A percentile compares a stretch with the other conserved stretches of the same genome.
These are phyloP conservation scores for Premnoplex brunnescens DNA, from an alignment of 2,797 vertebrate genomes.

Conservation along the genomic window DNA sequence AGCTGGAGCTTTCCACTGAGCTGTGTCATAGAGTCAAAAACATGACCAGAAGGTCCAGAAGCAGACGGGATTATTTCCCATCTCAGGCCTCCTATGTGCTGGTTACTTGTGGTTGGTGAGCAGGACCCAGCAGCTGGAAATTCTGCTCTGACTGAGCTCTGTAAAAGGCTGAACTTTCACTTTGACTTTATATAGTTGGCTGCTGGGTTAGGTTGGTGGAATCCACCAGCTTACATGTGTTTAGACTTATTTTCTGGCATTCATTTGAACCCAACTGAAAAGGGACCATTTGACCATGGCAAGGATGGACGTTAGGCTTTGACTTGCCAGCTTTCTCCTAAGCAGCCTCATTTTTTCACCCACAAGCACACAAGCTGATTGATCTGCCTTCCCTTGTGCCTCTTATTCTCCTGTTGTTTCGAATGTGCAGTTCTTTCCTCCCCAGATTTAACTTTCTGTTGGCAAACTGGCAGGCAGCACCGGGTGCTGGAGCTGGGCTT, in stretches of 20 bases:
- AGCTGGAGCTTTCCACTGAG: not conserved
- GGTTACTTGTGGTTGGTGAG: fast-evolving
- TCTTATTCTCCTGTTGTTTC: not conserved
- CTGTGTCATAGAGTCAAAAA: not conserved
- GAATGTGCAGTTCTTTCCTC: not conserved
- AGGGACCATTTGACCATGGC: not conserved
- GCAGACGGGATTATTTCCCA: not conserved
- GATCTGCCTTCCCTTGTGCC: not conserved
- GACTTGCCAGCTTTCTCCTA: not conserved
- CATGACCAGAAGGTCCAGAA: not conserved
- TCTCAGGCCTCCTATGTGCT: not conserved
- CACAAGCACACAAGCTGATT: not conserved
- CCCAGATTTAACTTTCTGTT: not conserved
- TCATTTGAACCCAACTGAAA: not conserved
- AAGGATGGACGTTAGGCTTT: not conserved
- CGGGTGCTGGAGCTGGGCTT: not conserved
- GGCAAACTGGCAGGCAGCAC: not conserved
- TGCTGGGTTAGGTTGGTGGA: not conserved
- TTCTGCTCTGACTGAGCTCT: not conserved
- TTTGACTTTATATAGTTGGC: not conserved
- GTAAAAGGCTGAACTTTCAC: conserved; percentile 10
- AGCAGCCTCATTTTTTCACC: not conserved
- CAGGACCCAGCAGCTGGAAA: not conserved
- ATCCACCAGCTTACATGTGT: not conserved
- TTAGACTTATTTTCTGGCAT: not conserved